Conservation (phyloP, 2,113 vertebrate species). For the Hippotragus niger region DNA sequence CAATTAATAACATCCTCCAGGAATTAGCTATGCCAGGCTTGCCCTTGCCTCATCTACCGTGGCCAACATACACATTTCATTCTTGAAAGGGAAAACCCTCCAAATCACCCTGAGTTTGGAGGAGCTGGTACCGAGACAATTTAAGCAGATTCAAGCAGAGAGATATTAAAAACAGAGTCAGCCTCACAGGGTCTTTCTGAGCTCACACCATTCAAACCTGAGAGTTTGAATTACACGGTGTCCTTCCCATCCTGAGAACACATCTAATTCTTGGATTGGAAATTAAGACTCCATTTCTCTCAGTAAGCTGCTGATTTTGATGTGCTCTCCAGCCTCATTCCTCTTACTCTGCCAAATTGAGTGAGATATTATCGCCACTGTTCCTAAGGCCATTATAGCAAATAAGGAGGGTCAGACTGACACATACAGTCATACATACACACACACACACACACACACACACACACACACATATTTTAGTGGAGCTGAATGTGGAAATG, state of each 20-base stretch:
- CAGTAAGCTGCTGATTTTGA: not conserved
- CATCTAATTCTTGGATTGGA: conserved; percentile 9
- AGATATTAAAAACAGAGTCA: conserved; percentile 34
- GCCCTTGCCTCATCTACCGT: not conserved
- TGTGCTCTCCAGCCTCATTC: conserved; percentile 8
- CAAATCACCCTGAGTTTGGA: not conserved
- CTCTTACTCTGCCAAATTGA: not conserved
- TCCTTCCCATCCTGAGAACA: not conserved
- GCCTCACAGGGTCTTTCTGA: conserved; percentile 1
- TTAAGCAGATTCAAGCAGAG: conserved; percentile 39
- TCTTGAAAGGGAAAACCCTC: conserved; percentile 4
- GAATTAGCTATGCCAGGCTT: conserved; percentile 14
- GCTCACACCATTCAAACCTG: not conserved
- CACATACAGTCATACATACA: not conserved
- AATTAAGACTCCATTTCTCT: conserved; percentile 10
- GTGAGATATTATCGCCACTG: not conserved
- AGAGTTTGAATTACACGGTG: not conserved
- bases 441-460: not conserved
- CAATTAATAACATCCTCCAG: conserved; percentile 28
- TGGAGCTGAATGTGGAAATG: not conserved
- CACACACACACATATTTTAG: not conserved
- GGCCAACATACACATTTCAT: conserved; percentile 47
- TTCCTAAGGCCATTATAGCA: not conserved
- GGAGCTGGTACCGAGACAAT: conserved; percentile 10
- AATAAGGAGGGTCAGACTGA: not conserved